A percentile compares a stretch with the other conserved stretches of the same genome.
These are phyloP conservation scores for Gymnoscopelus microlampas DNA, from an alignment of 2,797 vertebrate genomes.

Conservation along the genomic window DNA sequence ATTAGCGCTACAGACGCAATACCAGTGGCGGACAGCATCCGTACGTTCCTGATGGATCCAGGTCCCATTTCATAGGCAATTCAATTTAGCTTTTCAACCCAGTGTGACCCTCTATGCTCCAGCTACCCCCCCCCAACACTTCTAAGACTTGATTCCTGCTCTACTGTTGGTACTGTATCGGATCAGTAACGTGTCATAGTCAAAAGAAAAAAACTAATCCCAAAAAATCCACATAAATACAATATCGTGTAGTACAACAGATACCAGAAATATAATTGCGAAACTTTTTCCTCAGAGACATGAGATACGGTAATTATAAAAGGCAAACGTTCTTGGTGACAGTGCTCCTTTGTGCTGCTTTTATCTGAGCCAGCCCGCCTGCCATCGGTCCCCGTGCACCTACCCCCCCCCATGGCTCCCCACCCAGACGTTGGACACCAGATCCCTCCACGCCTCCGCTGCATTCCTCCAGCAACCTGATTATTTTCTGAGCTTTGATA, in stretches of 20 bases:
- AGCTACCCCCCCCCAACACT: not conserved
- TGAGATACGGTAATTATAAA: constrained; percentile 49
- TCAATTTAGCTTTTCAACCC: too few species aligned
- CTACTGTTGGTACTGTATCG: constrained; percentile 41
- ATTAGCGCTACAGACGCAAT: constrained; percentile 19
- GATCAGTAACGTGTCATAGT: constrained; percentile 30
- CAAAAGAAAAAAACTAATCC: constrained; percentile 28
- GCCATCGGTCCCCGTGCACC: constrained; percentile 38
- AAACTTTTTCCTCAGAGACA: constrained; percentile 52
- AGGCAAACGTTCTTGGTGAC: constrained; percentile 44
- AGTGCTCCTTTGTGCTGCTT: constrained; percentile 65
- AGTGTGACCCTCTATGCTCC: too few species aligned
- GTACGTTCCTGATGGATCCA: not conserved
- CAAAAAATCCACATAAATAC: too few species aligned
- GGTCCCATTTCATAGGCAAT: not conserved
- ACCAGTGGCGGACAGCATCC: not conserved
- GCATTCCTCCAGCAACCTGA: constrained; percentile 60
- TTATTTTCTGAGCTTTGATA: constrained; percentile 72
- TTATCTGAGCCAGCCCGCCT: constrained; percentile 52
- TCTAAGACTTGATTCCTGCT: constrained; percentile 22
- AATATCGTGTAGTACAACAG: constrained; percentile 43
- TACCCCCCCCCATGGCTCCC: not conserved
- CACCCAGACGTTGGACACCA: constrained; percentile 34
- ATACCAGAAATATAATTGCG: constrained; percentile 46
- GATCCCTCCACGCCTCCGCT: constrained; percentile 45